A percentile compares a stretch with the other conserved stretches of the same genome.
These are phyloP conservation scores for Antechinus flavipes DNA, from an alignment of 2,113 vertebrate species.

Conservation along the genomic window DNA sequence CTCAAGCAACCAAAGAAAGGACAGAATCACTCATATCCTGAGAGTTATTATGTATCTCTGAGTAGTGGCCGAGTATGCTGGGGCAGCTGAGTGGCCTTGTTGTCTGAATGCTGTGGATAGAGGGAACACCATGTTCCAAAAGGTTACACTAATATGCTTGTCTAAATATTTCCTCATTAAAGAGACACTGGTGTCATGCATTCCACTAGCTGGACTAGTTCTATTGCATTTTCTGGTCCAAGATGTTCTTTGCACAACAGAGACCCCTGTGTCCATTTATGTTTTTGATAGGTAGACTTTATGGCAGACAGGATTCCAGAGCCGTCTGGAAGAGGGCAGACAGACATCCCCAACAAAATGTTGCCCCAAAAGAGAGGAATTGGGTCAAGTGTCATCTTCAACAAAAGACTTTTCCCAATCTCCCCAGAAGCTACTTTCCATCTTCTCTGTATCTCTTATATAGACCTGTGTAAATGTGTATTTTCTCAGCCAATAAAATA, in stretches of 20 bases:
- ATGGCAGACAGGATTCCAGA: not conserved
- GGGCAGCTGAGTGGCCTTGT: not conserved
- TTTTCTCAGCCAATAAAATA: not conserved
- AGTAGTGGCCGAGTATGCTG: accelerated
- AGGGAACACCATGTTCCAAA: accelerated
- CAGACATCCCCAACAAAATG: not conserved
- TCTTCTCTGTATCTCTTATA: not conserved
- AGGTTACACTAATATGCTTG: accelerated
- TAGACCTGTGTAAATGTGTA: not conserved
- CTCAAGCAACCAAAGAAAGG: not conserved
- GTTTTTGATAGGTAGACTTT: not conserved
- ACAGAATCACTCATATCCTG: not conserved
- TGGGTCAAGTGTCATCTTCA: not conserved
- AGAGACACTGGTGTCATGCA: not conserved
- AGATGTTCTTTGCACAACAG: not conserved
- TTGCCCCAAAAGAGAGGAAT: not conserved
- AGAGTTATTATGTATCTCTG: not conserved
- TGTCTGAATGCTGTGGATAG: accelerated
- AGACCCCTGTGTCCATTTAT: not conserved
- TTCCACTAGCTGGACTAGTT: not conserved
- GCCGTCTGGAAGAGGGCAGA: not conserved
- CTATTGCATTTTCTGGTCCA: not conserved
- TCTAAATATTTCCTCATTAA: not conserved
- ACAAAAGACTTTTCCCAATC: not conserved
- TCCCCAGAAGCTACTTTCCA: not conserved